A percentile compares a stretch with the other conserved stretches of the same genome.
Conservation (phyloP, 35 echinoderm and acorn worm genomes). For the Eucidaris tribuloides region DNA sequence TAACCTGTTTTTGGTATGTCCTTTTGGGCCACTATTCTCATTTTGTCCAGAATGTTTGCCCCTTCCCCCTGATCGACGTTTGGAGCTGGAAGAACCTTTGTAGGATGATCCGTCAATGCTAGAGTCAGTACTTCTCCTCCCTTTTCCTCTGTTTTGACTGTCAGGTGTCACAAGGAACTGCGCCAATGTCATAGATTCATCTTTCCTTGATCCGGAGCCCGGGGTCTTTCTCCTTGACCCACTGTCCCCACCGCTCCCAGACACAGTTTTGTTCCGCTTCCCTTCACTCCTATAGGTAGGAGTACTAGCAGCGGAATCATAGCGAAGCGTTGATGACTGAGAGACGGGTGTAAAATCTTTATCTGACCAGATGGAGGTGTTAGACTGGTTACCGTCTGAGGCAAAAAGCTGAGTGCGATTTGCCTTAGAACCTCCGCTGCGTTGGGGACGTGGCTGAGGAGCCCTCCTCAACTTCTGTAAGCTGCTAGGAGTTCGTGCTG, state of each 20-base stretch:
- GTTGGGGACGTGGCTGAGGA: background rate
- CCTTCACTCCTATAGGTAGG: background rate
- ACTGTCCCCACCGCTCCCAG: background rate
- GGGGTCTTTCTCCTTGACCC: slow-evolving; percentile 23
- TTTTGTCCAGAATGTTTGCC: slow-evolving; percentile 17
- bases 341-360: slow-evolving; percentile 18
- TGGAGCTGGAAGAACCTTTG: slow-evolving; percentile 2
- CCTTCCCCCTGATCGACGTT: slow-evolving; percentile 26
- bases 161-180: slow-evolving; percentile 32
- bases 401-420: slow-evolving; percentile 25
- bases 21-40: slow-evolving; percentile 5
- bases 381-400: background rate
- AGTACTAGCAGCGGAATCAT: background rate
- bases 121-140: slow-evolving; percentile 8
- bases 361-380: background rate
- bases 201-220: slow-evolving; percentile 1
- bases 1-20: background rate
- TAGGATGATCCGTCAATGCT: background rate
- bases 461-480: slow-evolving; percentile 18
- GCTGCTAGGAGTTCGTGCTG: slow-evolving; percentile 16
- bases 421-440: background rate
- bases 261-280: background rate
- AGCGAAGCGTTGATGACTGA: background rate
- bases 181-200: slow-evolving; percentile 4
- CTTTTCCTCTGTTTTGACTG: background rate